phyloP scores from a whole-genome alignment of 2,888 invertebrate genomes.

The Mallateleia sp. region DNA sequence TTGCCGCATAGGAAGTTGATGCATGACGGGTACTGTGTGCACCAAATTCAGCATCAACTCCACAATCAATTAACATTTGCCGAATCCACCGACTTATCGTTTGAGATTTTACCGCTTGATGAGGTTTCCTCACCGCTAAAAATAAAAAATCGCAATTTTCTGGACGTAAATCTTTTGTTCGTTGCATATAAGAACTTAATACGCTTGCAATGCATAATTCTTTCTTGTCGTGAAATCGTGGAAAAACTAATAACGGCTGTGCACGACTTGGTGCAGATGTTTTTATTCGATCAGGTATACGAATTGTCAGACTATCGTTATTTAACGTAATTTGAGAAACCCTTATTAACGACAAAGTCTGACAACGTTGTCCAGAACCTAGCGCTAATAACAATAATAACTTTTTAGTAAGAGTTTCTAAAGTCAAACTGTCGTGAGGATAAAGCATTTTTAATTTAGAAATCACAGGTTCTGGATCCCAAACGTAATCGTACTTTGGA shows the following conservation, averaged over 20 bases:
- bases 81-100: too few species aligned
- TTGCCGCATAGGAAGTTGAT: too few species aligned
- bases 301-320: constrained; percentile 46
- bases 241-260: constrained; percentile 49
- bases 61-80: too few species aligned
- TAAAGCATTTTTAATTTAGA: constrained; percentile 43
- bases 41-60: too few species aligned
- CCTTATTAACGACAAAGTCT: constrained; percentile 66
- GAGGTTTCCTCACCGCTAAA: too few species aligned
- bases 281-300: constrained; percentile 24
- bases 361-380: constrained; percentile 71
- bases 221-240: constrained; percentile 23
- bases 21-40: too few species aligned
- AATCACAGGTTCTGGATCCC: constrained; percentile 79
- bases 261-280: constrained; percentile 16
- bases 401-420: constrained; percentile 52
- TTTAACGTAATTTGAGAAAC: constrained; percentile 46
- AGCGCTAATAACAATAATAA: constrained; percentile 69
- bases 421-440: neutral
- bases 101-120: too few species aligned
- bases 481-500: constrained; percentile 75
- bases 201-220: constrained; percentile 45
- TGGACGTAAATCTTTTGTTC: constrained; percentile 16
- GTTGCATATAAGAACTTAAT: constrained; percentile 18
- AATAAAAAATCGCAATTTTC: neutral